These are phyloP conservation scores for Python bivittatus DNA, from an alignment of 2,113 vertebrate species.

Conservation along the genomic window DNA sequence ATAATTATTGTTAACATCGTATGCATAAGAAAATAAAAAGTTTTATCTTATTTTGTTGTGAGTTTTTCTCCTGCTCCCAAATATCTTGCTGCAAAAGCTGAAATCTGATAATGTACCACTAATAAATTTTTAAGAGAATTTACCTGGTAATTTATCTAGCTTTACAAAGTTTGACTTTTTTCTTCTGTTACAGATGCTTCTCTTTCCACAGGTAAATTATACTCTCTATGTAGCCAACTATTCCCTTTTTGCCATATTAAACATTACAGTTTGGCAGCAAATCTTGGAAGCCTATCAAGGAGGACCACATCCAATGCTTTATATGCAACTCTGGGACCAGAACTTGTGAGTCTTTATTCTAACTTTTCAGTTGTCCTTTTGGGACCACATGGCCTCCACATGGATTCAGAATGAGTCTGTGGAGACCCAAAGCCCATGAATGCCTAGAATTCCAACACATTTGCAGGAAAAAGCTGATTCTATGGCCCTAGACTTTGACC, in stretches of 20 bases:
- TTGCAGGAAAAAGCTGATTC: neutral
- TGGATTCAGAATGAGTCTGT: neutral
- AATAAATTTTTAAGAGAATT: neutral
- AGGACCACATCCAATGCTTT: neutral
- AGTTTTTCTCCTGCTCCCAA: constrained; percentile 37
- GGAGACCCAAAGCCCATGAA: neutral
- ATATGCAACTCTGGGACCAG: neutral
- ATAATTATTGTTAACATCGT: neutral
- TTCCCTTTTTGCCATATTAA: neutral
- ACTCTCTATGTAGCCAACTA: neutral
- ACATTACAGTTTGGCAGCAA: neutral
- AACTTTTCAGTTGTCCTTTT: neutral
- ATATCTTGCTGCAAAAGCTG: neutral
- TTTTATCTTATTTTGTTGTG: constrained; percentile 36
- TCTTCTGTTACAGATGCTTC: neutral
- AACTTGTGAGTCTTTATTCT: neutral
- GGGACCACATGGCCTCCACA: neutral
- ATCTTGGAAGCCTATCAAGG: neutral
- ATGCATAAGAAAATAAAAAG: constrained; percentile 19
- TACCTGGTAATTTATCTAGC: neutral
- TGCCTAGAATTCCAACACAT: neutral
- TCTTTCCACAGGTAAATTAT: neutral
- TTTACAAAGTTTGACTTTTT: neutral
- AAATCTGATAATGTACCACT: neutral
- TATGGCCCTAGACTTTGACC: neutral